Conservation (phyloP, 2,797 vertebrate species). For the Poecile montanus region DNA sequence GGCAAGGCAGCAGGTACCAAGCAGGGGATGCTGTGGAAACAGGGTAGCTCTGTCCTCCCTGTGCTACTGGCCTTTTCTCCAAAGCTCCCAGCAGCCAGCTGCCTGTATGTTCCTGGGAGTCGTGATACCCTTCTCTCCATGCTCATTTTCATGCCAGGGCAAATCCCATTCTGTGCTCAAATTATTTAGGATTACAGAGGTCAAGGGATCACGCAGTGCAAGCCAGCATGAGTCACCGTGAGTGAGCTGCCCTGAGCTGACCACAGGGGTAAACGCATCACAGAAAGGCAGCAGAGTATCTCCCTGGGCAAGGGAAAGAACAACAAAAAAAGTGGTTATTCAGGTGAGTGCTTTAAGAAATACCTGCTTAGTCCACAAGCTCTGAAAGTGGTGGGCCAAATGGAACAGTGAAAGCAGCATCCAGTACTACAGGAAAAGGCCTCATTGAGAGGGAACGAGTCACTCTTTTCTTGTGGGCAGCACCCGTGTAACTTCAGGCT, state of each 20-base stretch:
- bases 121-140: rapidly evolving
- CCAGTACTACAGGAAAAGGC: neutral
- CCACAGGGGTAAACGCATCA: neutral
- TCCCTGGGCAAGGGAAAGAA: neutral
- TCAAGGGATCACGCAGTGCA: neutral
- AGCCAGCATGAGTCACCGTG: neutral
- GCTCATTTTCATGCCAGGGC: neutral
- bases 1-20: neutral
- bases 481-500: neutral
- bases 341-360: neutral
- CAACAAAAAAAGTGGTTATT: neutral
- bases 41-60: neutral
- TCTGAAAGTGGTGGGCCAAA: neutral
- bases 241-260: neutral
- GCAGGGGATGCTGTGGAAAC: neutral
- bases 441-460: neutral
- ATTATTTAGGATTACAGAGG: neutral
- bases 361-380: neutral
- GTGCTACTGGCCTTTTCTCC: neutral
- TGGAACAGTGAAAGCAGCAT: neutral
- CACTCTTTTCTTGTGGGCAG: neutral
- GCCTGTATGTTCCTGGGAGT: neutral
- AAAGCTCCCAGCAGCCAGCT: neutral
- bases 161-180: neutral
- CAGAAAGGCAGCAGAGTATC: neutral